Conservation (phyloP, 2,888 invertebrate genomes). For the Ophion ellenae region DNA sequence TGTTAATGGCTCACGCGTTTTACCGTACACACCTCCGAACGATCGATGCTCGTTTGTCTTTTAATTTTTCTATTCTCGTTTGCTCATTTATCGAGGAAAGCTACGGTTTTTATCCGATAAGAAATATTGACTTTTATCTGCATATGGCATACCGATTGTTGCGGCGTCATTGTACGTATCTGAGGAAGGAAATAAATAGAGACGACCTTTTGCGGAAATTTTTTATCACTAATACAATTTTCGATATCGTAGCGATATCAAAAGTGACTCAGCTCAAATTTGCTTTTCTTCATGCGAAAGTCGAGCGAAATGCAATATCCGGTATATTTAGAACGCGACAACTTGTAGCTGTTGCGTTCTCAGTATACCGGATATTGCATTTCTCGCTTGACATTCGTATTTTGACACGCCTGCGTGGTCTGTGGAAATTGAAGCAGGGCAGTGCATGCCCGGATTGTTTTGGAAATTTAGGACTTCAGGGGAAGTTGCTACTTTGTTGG, state of each 20-base stretch:
- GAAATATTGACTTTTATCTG: background rate
- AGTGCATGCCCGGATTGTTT: background rate
- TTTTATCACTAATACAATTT: background rate
- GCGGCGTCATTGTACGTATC: background rate
- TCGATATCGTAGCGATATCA: background rate
- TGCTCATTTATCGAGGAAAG: background rate
- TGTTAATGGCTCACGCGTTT: background rate
- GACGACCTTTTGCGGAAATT: background rate
- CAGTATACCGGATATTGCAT: background rate
- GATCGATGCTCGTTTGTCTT: background rate
- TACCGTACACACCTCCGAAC: background rate
- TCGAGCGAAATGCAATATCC: too few relatives aligned
- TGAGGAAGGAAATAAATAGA: background rate
- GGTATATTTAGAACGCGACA: too few relatives aligned
- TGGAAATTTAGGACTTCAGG: background rate
- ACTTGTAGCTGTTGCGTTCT: too few relatives aligned
- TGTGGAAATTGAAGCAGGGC: background rate
- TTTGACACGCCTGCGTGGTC: background rate
- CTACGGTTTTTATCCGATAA: slow-evolving; percentile 3
- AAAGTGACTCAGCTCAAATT: slow-evolving; percentile 1
- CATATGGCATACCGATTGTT: background rate
- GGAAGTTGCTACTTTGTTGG: too few relatives aligned
- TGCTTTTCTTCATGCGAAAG: background rate
- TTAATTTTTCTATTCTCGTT: background rate
- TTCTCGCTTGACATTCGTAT: background rate